Evolutionary conservation across 2,888 invertebrate genomes (phyloP), one percentile per base, ranked within the genome.

Genomic region (Rambutsinella grinnellia): DNA sequence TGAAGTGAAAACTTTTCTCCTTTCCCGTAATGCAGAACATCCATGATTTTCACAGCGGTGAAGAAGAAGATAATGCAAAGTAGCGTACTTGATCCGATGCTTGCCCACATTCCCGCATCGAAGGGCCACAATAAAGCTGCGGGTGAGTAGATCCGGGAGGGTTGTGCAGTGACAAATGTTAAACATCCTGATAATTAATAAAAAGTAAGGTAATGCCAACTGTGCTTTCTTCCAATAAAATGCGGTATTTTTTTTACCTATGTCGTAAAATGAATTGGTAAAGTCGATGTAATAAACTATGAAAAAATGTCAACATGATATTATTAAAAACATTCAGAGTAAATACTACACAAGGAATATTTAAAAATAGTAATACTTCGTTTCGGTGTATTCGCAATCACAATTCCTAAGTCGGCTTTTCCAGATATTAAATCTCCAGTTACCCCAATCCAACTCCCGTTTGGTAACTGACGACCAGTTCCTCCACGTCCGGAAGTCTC

Each of bases 381-480:
- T 69, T 79, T 79, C 8, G 72, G 69, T 6, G 79, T 79, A 47
- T 76, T 76, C 3, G 79, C 76, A 24, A 69, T 65, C 3, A 69
- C 76, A 61, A 79, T 62, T 1, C 79, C 79, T 3, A 79, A 36
- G 62, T 76, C 79, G 10, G 76, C 79, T 27, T 27, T 51, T 8
- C 66, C 57, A 23, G 65, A 65, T 2, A 79, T 23, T 2, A 76
- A 24, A 26, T 79, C 79, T 26, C 79, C 79, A 3, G 74, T 76
- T 2, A 79, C 67, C 3, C 79, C 79, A 28, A 79, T 70, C 81
- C 81, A 81, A 0, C 79, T 74, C 6, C 79, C 81, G 47, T 81
- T 81, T 3, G 36, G 23, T 17, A 79, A 56, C 21, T 78, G 66
- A 13, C 76, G 13, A 1, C 81, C 79, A 6, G 81, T 79, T 1